A percentile compares a stretch with the other conserved stretches of the same genome.
phyloP scores from a whole-genome alignment of 2,797 vertebrate genomes.

The Dendrocincla fuliginosa region DNA sequence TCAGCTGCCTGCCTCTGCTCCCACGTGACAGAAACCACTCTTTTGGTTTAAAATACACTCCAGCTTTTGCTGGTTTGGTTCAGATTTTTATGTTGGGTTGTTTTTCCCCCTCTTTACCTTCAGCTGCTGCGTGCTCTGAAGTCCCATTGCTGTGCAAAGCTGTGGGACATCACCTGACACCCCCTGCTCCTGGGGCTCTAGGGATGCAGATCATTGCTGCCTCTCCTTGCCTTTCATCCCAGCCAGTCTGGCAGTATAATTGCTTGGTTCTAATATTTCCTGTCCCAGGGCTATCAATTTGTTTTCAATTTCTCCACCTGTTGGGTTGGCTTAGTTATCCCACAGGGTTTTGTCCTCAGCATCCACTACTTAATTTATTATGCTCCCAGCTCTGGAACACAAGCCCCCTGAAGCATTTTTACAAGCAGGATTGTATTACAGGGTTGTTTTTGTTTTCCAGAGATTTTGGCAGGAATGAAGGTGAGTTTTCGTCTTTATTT shows the following conservation, averaged over 20 bases:
- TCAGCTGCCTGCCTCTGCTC: not conserved
- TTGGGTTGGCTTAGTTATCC: slow-evolving; percentile 35
- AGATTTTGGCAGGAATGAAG: not conserved
- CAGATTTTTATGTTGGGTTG: not conserved
- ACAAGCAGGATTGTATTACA: not conserved
- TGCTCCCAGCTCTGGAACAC: slow-evolving; percentile 19
- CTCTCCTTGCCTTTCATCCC: slow-evolving; percentile 19
- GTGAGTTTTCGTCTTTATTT: slow-evolving; percentile 7
- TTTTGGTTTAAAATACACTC: not conserved
- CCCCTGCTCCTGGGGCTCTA: not conserved
- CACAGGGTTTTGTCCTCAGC: slow-evolving; percentile 27
- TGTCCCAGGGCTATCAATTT: slow-evolving; percentile 36
- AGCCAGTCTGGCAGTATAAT: slow-evolving; percentile 41
- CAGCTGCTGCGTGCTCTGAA: not conserved
- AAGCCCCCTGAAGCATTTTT: slow-evolving; percentile 39
- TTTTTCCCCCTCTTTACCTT: rapidly evolving
- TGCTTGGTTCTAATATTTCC: slow-evolving; percentile 30
- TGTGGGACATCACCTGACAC: not conserved
- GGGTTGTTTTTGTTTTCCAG: slow-evolving; percentile 22
- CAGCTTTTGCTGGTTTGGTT: not conserved
- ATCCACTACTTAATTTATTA: slow-evolving; percentile 49
- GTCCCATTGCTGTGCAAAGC: not conserved
- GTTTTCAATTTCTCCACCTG: slow-evolving; percentile 55
- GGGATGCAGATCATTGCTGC: slow-evolving; percentile 34
- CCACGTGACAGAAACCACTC: not conserved